Base-by-base conservation (phyloP, 1,140 invertebrate genomes). In the Eueides isabella region DNA sequence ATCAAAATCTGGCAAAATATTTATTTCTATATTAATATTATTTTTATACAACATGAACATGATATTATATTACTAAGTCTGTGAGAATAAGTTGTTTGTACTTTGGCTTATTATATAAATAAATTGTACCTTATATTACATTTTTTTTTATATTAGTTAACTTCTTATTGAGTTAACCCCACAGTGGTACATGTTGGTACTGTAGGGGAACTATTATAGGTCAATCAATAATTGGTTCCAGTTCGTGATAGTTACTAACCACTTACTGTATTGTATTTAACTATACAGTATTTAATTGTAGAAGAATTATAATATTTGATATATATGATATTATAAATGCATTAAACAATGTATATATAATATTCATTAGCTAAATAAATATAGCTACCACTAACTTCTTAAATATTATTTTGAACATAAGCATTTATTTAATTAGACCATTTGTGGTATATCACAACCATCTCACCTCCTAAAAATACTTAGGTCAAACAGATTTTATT, bases 221-320 rank as follows among this genome's bases (percentile, higher is more conserved):
- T 62, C 30, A 70, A 76, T 77, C 70, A 72, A 78, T 80, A 72
- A 30, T 12, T 55, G 16, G 77, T 71, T 61, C 67, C 31, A 61
- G 29, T 30, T 26, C 29, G 71, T 76, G 44, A 38, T 69, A 72
- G 66, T 38, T 38, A 64, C 55, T 19, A 28, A n/a, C n/a, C 9
- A 48, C 19, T n/a, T 26, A 55, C 9, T 19, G 4, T 55, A 55
- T n/a, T 23, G 7, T 55, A 55, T 3, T 19, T 5, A n/a, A 48
- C 41, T 23, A 6, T 44, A n/a, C 41, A 38, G 14, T 38, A 38
- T 14, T 14, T 16, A 5, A n/a, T n/a, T n/a, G n/a, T n/a, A n/a
- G n/a, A n/a, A n/a, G n/a, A n/a, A n/a, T 4, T 38, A 38, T 38
- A 19, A 44, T 44, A 44, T 44, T 44, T n/a, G n/a, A n/a, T 44